Base-by-base conservation (phyloP, 2,113 vertebrate genomes). In the Mystacornis crossleyi region DNA sequence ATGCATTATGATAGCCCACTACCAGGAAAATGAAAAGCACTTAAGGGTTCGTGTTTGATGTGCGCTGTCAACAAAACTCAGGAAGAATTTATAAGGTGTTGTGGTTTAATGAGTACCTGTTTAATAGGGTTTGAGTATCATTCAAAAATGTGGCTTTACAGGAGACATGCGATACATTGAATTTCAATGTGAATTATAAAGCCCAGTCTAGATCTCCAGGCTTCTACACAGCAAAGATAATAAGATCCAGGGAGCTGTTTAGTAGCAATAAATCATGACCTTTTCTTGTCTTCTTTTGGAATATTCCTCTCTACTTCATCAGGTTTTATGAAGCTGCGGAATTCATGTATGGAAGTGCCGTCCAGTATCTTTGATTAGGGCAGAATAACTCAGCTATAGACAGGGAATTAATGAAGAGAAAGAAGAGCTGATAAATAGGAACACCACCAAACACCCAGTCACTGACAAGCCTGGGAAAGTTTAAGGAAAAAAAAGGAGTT, bases 71-170 rank as follows among this genome's bases (percentile, higher is more conserved):
- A 92, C 81, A 95, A 90, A 94, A 95, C 69, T 81, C 96, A 85
- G 77, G 71, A 89, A 90, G 89, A 90, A 88, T 96, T 65, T 94
- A 96, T 96, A 91, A 92, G 61, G 86, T 54, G 70, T 21, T 90
- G 81, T 58, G 82, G 58, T 78, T 95, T 97, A 97, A 97, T 94
- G 95, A 90, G 74, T 61, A 86, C 50, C 81, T 90, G 50, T 77
- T 96, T 97, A 97, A 96, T 93, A 93, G 73, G 73, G 84, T 96
- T 96, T 82, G 89, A 91, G 29, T 89, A 95, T 96, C 95, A 90
- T 89, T 95, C 91, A 91, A 89, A 93, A 95, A 31, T 36, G 57
- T 82, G 51, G 28, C 66, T 93, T 94, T 84, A 51, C 34, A 85
- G 43, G 45, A 97, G 86, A 73, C 64, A 70, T 70, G 78, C 31